Percentiles rank a stretch among this genome's conserved stretches.
These are phyloP conservation scores for Eulemur albifrons DNA, from an alignment of 2,797 vertebrate genomes.

Conservation along the genomic window DNA sequence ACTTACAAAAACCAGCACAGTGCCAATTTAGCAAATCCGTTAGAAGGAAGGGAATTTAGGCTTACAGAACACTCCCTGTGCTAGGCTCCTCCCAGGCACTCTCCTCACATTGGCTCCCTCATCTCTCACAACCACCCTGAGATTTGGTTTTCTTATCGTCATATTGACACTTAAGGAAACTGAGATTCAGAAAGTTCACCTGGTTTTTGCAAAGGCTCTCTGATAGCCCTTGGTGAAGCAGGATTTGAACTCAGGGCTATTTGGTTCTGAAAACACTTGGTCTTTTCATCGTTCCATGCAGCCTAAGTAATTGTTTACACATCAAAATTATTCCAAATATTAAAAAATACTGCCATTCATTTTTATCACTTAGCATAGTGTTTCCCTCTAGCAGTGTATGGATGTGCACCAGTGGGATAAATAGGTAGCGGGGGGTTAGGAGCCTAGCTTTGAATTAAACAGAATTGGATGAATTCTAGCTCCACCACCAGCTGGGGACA, in stretches of 20 bases:
- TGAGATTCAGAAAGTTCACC: background rate
- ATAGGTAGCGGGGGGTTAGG: background rate
- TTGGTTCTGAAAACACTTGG: background rate
- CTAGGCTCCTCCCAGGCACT: background rate
- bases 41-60: conserved; percentile 56
- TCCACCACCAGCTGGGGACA: background rate
- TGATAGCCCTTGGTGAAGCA: background rate
- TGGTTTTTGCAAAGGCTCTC: background rate
- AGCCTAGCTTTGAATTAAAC: background rate
- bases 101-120: background rate
- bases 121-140: background rate
- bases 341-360: background rate
- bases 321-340: background rate
- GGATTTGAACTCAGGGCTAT: conserved; percentile 23
- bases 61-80: conserved; percentile 1
- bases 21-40: conserved; percentile 70
- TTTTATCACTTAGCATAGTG: background rate
- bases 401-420: background rate
- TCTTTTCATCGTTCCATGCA: background rate
- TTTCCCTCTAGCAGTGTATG: background rate
- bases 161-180: background rate
- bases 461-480: background rate
- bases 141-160: background rate
- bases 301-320: background rate
- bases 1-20: conserved; percentile 62